Conservation (phyloP, 2,888 invertebrate genomes). For the Xylophagus ater region DNA sequence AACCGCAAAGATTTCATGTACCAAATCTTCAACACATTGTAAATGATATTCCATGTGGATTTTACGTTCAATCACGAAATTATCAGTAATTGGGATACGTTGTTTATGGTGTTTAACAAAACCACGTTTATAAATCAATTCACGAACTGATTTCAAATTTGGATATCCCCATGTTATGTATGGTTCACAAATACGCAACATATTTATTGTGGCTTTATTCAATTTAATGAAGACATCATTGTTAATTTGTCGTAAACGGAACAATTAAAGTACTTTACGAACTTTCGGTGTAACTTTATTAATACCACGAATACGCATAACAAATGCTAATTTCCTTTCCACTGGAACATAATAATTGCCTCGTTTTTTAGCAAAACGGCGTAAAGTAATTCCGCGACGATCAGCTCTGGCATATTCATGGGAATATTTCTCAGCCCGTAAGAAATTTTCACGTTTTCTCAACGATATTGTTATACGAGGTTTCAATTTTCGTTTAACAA, state of each 20-base stretch:
- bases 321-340: constrained; percentile 95
- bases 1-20: constrained; percentile 89
- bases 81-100: no score
- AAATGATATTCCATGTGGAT: no score
- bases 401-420: constrained; percentile 89
- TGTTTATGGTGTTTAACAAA: no score
- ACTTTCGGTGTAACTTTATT: constrained; percentile 77
- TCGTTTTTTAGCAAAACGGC: constrained; percentile 74
- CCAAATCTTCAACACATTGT: no score
- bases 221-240: constrained; percentile 95
- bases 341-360: constrained; percentile 96
- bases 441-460: constrained; percentile 80
- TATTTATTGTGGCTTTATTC: constrained; percentile 99
- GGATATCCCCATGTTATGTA: no score
- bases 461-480: constrained; percentile 60
- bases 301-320: constrained; percentile 94
- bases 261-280: constrained; percentile 90
- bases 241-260: constrained; percentile 97
- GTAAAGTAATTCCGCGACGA: constrained; percentile 78
- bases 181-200: no score
- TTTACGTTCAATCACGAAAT: no score
- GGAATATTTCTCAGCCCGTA: constrained; percentile 91
- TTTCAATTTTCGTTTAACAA: constrained; percentile 51
- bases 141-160: no score
- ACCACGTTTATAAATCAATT: no score